A percentile compares a stretch with the other conserved stretches of the same genome.
Conservation (phyloP, 2,888 invertebrate species). For the Leptinotarsa rubiginosa region DNA sequence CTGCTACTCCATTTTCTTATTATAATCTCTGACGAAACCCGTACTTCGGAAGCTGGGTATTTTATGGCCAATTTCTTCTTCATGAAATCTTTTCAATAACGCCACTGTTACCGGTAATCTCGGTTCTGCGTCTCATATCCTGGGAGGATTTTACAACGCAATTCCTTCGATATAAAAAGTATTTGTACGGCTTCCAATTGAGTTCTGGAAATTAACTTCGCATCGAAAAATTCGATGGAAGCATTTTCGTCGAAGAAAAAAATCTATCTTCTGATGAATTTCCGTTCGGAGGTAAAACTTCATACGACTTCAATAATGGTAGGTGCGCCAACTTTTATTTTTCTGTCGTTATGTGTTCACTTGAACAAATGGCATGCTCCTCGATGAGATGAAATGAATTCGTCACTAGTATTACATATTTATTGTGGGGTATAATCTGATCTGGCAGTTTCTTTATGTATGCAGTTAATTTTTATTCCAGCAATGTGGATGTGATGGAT, state of each 20-base stretch:
- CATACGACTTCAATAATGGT: background rate
- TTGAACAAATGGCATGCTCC: background rate
- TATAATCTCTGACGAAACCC: too few species aligned
- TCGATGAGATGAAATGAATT: background rate
- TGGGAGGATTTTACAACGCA: background rate
- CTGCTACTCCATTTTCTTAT: too few species aligned
- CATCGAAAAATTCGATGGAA: background rate
- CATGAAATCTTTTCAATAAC: background rate
- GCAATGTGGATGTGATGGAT: too few species aligned
- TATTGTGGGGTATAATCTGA: too few species aligned
- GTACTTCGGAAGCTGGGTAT: background rate
- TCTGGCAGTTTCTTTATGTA: too few species aligned
- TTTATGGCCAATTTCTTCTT: background rate
- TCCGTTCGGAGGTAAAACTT: background rate
- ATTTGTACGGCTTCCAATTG: slow-evolving; percentile 14
- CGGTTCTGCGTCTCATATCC: slow-evolving; percentile 8
- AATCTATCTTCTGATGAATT: background rate
- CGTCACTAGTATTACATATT: background rate
- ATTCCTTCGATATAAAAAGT: slow-evolving; percentile 14
- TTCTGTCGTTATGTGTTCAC: background rate
- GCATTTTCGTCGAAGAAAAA: background rate
- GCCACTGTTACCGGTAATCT: slow-evolving; percentile 8
- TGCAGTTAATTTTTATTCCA: too few species aligned
- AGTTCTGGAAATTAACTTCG: slow-evolving; percentile 16
- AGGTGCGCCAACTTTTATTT: background rate